These are phyloP conservation scores for Cassiopea xamachana DNA, from an alignment of 30 jellyfish, hydroid and myxozoan species.

Conservation along the genomic window DNA sequence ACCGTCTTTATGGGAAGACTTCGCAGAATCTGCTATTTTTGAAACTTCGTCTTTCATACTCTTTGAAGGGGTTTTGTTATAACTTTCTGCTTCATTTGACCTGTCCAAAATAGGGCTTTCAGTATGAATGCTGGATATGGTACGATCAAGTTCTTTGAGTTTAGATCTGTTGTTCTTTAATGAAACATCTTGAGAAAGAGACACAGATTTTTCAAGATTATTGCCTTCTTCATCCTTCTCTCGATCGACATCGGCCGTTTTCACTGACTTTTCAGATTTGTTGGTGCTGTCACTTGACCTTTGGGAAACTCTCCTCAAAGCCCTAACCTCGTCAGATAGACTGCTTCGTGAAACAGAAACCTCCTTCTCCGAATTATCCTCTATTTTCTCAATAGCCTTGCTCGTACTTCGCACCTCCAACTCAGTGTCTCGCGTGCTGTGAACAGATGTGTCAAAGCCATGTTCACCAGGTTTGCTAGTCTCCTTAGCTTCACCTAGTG, in stretches of 20 bases:
- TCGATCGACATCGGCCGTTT: background rate
- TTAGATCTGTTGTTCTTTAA: background rate
- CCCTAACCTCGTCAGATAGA: conserved; percentile 60
- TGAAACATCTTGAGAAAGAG: background rate
- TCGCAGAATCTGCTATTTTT: background rate
- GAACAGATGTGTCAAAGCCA: background rate
- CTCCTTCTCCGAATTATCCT: conserved; percentile 10
- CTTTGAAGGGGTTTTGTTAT: background rate
- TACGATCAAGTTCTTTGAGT: background rate
- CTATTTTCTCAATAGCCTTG: conserved; percentile 2
- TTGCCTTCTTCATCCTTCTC: background rate
- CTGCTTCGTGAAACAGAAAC: conserved; percentile 14
- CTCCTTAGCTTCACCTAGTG: conserved; percentile 22
- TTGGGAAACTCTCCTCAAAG: conserved; percentile 17
- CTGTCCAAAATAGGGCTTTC: background rate
- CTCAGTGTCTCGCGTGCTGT: conserved; percentile 11
- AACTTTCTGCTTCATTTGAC: background rate
- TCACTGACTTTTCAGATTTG: background rate
- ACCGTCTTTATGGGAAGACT: conserved; percentile 12
- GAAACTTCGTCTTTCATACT: conserved; percentile 22
- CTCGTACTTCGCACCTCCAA: conserved; percentile 11
- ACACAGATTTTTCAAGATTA: conserved; percentile 13
- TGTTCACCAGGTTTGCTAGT: background rate
- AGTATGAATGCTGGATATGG: background rate
- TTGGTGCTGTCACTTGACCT: background rate